Conservation (phyloP, 2,797 vertebrate genomes). For the Darevskia nairensis region DNA sequence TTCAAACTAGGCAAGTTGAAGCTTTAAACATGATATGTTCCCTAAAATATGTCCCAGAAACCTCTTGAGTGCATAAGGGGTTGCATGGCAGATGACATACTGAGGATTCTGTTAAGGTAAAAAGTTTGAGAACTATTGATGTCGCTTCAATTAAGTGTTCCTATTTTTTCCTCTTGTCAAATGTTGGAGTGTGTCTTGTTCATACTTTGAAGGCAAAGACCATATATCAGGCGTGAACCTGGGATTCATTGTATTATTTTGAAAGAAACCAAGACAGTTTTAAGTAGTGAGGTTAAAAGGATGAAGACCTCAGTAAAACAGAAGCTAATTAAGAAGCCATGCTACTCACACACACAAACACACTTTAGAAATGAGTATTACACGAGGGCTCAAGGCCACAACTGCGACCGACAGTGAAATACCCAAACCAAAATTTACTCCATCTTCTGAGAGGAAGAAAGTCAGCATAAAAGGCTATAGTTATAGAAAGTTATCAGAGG, state of each 20-base stretch:
- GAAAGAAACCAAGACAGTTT: constrained; percentile 52
- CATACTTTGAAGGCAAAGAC: constrained; percentile 21
- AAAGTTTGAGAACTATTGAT: background rate
- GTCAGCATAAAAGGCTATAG: constrained; percentile 34
- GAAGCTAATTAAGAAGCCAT: constrained; percentile 41
- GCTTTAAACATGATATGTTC: background rate
- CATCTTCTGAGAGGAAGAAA: constrained; percentile 43
- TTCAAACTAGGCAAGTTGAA: background rate
- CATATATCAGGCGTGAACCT: constrained; percentile 43
- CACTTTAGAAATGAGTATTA: constrained; percentile 28
- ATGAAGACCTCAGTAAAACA: constrained; percentile 48
- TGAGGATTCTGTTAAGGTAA: no score
- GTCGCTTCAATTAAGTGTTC: background rate
- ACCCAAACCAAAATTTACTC: background rate
- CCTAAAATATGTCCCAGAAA: background rate
- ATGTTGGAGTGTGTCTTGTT: constrained; percentile 8
- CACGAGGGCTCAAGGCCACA: constrained; percentile 48
- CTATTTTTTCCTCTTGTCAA: background rate
- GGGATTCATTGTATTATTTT: constrained; percentile 17
- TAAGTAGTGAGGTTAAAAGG: constrained; percentile 53
- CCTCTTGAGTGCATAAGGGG: background rate
- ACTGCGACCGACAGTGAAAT: constrained; percentile 39
- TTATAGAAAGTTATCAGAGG: constrained; percentile 17
- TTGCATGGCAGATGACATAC: background rate
- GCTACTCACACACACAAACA: constrained; percentile 1